Evolutionary conservation across 35 echinoderm and acorn worm species (phyloP).

Genomic region (Strongylocentrotus purpuratus): DNA sequence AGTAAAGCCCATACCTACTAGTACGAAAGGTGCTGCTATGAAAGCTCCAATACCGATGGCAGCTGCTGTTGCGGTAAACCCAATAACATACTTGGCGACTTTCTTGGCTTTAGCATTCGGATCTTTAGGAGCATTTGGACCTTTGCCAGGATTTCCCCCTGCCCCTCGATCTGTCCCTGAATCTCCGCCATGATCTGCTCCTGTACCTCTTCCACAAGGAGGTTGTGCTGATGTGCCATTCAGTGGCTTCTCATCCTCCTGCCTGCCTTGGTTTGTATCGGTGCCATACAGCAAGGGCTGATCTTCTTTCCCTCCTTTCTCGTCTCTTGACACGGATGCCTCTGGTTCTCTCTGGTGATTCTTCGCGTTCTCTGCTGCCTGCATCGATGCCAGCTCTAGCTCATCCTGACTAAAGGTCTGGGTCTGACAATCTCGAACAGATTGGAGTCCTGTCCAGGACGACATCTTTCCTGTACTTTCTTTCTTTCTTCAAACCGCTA

Average conservation of each 20-base stretch:
- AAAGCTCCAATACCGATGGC: not conserved
- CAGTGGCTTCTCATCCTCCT: not conserved
- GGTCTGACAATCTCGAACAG: not conserved
- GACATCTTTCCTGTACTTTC: too few relatives aligned
- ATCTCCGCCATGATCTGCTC: not conserved
- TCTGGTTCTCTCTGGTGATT: not conserved
- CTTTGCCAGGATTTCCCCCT: not conserved
- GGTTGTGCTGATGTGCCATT: not conserved
- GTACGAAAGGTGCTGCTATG: not conserved
- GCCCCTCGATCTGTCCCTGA: not conserved
- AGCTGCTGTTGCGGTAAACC: not conserved
- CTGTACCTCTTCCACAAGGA: not conserved
- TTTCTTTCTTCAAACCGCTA: too few relatives aligned
- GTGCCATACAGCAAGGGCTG: not conserved
- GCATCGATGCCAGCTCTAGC: not conserved
- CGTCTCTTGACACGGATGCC: not conserved
- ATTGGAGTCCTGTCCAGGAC: not conserved
- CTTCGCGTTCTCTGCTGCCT: not conserved
- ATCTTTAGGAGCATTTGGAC: not conserved
- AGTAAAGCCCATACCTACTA: not conserved
- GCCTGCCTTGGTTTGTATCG: not conserved
- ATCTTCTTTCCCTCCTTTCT: not conserved
- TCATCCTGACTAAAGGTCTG: not conserved
- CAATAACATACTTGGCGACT: not conserved
- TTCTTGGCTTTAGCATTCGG: not conserved